Conservation (phyloP, 92 coral and sea anemone genomes). For the Galaxea fascicularis region DNA sequence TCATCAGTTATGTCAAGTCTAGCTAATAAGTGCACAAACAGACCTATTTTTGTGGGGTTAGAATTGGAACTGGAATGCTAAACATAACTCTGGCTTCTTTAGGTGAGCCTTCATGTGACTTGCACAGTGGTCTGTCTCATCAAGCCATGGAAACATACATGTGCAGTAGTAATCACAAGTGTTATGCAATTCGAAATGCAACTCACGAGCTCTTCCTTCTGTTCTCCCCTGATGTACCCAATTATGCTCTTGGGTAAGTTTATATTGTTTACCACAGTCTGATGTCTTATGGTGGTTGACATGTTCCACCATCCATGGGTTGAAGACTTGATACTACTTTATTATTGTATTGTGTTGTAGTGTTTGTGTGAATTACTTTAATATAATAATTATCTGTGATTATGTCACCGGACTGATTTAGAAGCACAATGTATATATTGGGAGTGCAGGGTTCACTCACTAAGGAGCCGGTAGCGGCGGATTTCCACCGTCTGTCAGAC, state of each 20-base stretch:
- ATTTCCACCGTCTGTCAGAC: too few species aligned
- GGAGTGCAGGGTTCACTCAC: too few species aligned
- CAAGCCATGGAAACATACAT: slow-evolving; percentile 97
- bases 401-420: too few species aligned
- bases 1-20: too few species aligned
- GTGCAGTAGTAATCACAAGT: slow-evolving; percentile 86
- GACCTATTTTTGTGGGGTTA: not conserved
- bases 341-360: too few species aligned
- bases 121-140: slow-evolving; percentile 67
- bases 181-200: slow-evolving; percentile 88
- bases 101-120: slow-evolving; percentile 67
- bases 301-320: too few species aligned
- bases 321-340: too few species aligned
- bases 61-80: not conserved
- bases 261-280: not conserved
- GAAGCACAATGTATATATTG: too few species aligned
- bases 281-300: not conserved
- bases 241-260: slow-evolving; percentile 89
- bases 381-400: too few species aligned
- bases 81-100: not conserved
- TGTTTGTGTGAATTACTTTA: too few species aligned
- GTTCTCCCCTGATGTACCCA: slow-evolving; percentile 87
- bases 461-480: too few species aligned
- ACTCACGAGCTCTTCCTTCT: slow-evolving; percentile 88
- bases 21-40: not conserved